Evolutionary conservation across 64 coral and sea anemone genomes (phyloP).

Genomic region (Catalaphyllia jardinei): DNA sequence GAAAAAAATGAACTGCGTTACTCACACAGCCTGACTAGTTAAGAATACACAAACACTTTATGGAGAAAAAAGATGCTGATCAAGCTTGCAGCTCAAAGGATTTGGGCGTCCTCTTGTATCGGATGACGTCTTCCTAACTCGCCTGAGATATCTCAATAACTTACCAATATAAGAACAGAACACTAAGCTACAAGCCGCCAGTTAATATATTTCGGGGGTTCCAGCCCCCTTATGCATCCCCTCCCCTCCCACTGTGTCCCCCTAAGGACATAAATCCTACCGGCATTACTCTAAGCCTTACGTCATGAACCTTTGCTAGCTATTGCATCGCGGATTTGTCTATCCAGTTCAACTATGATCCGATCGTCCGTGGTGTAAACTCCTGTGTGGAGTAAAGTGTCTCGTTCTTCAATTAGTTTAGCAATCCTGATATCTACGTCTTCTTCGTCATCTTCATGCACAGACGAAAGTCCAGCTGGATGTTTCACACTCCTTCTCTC

Average conservation of each 20-base stretch:
- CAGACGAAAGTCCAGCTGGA: conserved; percentile 24
- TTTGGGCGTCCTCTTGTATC: too few species aligned
- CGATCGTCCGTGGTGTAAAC: conserved; percentile 97
- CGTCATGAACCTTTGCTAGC: conserved; percentile 78
- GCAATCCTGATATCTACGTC: conserved; percentile 84
- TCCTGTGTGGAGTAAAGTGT: conserved; percentile 92
- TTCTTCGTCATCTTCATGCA: conserved; percentile 66
- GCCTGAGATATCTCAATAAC: too few species aligned
- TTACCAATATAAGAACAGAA: not conserved
- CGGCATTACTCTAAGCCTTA: not conserved
- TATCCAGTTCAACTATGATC: conserved; percentile 96
- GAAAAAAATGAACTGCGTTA: too few species aligned
- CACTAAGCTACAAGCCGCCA: not conserved
- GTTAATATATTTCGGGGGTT: not conserved
- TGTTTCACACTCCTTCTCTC: not conserved
- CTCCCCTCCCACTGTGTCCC: not conserved
- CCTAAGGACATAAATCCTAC: too few species aligned
- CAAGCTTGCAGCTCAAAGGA: too few species aligned
- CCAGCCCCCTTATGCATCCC: not conserved
- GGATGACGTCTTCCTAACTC: too few species aligned
- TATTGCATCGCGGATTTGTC: conserved; percentile 93
- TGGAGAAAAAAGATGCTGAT: too few species aligned
- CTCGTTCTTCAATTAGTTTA: conserved; percentile 96
- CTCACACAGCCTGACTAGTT: too few species aligned
- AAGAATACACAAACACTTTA: too few species aligned